Evolutionary conservation across 1,140 invertebrate species (phyloP).

Genomic region (Aphaenogaster ashmeadi): DNA sequence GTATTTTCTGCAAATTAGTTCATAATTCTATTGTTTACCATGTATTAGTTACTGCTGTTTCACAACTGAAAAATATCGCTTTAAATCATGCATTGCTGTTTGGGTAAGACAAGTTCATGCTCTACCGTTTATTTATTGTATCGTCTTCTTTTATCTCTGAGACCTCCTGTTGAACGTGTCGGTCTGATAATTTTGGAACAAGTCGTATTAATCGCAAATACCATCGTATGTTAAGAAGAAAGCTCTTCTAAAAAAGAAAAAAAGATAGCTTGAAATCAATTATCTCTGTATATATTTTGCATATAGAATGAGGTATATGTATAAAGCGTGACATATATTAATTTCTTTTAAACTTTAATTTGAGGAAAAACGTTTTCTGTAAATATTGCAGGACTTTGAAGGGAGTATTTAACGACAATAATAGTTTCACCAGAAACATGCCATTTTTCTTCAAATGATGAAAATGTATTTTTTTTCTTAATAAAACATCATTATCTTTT

Average conservation of each 20-base stretch:
- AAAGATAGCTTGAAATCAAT: slow-evolving; percentile 74
- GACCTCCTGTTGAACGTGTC: slow-evolving; percentile 72
- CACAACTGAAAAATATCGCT: slow-evolving; percentile 16
- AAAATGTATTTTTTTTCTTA: background rate
- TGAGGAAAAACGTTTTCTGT: slow-evolving; percentile 10
- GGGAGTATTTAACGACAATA: slow-evolving; percentile 15
- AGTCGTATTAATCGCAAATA: slow-evolving; percentile 73
- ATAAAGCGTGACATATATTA: slow-evolving; percentile 31
- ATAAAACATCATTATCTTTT: slow-evolving; percentile 8
- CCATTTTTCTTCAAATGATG: background rate
- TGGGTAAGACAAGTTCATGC: slow-evolving; percentile 71
- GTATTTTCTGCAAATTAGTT: slow-evolving; percentile 75
- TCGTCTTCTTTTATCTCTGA: slow-evolving; percentile 59
- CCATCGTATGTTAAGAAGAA: slow-evolving; percentile 60
- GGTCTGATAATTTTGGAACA: slow-evolving; percentile 82
- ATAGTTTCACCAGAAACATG: background rate
- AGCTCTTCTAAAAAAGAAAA: slow-evolving; percentile 57
- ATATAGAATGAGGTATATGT: slow-evolving; percentile 14
- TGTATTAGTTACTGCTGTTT: slow-evolving; percentile 58
- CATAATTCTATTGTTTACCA: slow-evolving; percentile 69
- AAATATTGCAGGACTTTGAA: slow-evolving; percentile 29
- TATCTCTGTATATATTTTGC: slow-evolving; percentile 80
- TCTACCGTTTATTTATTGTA: slow-evolving; percentile 77
- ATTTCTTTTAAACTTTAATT: slow-evolving; percentile 25
- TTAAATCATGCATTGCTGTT: slow-evolving; percentile 72